Evolutionary conservation across 2,888 invertebrate species (phyloP), one percentile per base, ranked within the genome.

Genomic region (Belgica antarctica): DNA sequence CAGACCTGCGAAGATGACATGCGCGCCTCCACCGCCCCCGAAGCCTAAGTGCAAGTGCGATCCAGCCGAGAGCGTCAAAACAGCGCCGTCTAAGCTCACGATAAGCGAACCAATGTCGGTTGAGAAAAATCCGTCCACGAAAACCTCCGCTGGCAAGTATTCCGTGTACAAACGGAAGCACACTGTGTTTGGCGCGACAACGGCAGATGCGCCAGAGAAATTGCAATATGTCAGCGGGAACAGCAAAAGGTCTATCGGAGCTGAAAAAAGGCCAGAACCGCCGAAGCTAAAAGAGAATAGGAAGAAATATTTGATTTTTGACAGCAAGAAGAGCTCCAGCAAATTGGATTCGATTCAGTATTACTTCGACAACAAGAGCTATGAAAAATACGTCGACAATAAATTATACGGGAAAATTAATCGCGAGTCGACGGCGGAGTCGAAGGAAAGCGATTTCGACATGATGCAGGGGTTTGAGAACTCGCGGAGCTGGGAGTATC

Each of bases 391-490:
- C 71, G 72, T 72, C 1, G 72, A 72, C 65, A 71, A 72, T 62
- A 72, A 72, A 63, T 47, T 72, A 10, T 72, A 72, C 57, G 72
- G 72, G 3, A 61, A 71, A 62, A 34, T n/a, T 8, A 71, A 34
- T 12, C 71, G n/a, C 17, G 25, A 66, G 17, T 72, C 73, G 15
- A 71, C 74, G 0, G 76, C 77, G 4, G 73, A 75, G 2, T 74
- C 75, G 41, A 66, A 46, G 27, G 63, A 70, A 17, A 70, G 34
- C 28, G 61, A 70, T 36, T 22, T 24, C 10, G 41, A 17, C 17
- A 31, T 17, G 15, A 34, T 47, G 24, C 36, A 65, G 15, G 61
- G 41, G 19, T 70, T 70, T 10, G 70, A 70, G 41, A 70, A 52
- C 36, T 72, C 72, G 25, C 63, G 69, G 27, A 72, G 72, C 36